A percentile compares a stretch with the other conserved stretches of the same genome.
Conservation (phyloP, 2,797 vertebrate genomes). For the Halcyon chelicuti region DNA sequence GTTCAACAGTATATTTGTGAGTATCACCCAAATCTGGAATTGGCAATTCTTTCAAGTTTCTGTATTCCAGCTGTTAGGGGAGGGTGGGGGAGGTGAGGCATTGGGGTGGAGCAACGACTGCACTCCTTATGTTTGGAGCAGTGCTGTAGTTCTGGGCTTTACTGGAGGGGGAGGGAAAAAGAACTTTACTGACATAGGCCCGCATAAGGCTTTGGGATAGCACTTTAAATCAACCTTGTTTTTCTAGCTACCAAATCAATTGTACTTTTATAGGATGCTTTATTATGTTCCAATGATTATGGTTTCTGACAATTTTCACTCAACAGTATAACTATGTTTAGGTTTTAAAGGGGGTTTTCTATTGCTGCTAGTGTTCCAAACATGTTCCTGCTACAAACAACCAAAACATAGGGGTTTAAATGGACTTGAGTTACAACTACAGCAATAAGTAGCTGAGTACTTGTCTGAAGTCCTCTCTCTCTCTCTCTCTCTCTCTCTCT, state of each 20-base stretch:
- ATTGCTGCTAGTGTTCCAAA: constrained; percentile 69
- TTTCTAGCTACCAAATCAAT: constrained; percentile 52
- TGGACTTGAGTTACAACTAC: constrained; percentile 70
- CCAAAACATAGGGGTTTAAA: constrained; percentile 54
- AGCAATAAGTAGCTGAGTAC: constrained; percentile 74
- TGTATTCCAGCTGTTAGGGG: constrained; percentile 24
- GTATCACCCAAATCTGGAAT: constrained; percentile 43
- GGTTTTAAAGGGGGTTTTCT: constrained; percentile 66
- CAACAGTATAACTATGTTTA: constrained; percentile 40
- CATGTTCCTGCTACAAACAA: constrained; percentile 26
- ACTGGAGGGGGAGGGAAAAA: neutral
- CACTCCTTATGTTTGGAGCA: neutral
- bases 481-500: neutral
- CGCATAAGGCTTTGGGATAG: constrained; percentile 24
- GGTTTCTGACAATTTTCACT: constrained; percentile 52
- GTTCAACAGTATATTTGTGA: constrained; percentile 51
- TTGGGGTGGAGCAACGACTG: neutral
- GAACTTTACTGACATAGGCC: neutral
- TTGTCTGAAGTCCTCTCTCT: constrained; percentile 69
- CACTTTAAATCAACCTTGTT: constrained; percentile 28
- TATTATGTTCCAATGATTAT: constrained; percentile 43
- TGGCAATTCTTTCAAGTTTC: constrained; percentile 35
- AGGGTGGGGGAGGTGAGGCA: neutral
- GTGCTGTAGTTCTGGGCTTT: constrained; percentile 32
- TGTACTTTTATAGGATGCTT: constrained; percentile 55